Evolutionary conservation across 2,113 vertebrate species (phyloP), one percentile per base, ranked within the genome.

Genomic region (Sapajus apella): DNA sequence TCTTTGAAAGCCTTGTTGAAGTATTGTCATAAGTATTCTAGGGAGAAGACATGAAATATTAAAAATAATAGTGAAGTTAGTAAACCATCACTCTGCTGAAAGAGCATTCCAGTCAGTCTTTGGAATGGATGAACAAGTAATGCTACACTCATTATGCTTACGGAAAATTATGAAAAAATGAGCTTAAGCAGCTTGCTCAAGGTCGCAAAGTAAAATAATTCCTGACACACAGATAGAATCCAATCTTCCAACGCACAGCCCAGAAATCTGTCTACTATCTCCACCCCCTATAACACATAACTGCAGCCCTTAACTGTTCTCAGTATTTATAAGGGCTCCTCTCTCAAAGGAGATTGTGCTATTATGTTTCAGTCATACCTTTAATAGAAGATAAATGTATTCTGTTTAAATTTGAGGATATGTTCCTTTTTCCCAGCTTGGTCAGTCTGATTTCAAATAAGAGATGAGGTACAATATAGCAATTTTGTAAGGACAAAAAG

Each of bases 161-260:
- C 76, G 20, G 88, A 97, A 94, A 97, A 93, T 86, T 94, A 89
- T 43, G 37, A 90, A 86, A 86, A 35, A 93, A 32, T 96, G 82
- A 94, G 56, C 25, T 95, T 91, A 91, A 87, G 47, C 90, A 93
- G 70, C 92, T 96, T 91, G 50, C 75, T 97, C 86, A 96, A 97
- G 92, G 92, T 97, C 80, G 97, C 73, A 97, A 95, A 96, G 76
- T 95, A 95, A 96, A 95, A 94, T 94, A 61, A 72, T 94, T 90
- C 89, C 83, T 95, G 45, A 83, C 75, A 83, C 30, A 80, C 45
- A 72, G 93, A 91, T 43, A 94, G 16, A 89, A 94, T 87, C 21
- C 10, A 86, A 7, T 93, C 18, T 75, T 91, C 92, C 30, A 91
- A 95, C 45, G 1, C 2, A 20, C 40, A 93, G 30, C 20, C 40